These are phyloP conservation scores for Numida meleagris DNA, from an alignment of 2,113 vertebrate species.

Conservation along the genomic window DNA sequence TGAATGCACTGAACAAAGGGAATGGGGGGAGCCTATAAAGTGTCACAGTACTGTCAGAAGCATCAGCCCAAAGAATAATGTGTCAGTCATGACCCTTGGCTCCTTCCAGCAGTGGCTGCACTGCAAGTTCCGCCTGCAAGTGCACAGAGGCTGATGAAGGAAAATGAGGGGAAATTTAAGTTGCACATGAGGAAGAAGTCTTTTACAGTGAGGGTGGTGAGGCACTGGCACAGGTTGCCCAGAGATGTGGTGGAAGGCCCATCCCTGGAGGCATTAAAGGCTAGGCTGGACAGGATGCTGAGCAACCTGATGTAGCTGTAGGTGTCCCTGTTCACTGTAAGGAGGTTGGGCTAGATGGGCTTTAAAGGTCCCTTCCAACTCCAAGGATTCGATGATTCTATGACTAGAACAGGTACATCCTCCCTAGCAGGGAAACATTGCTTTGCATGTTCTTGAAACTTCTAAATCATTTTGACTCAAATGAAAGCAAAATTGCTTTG, in stretches of 20 bases:
- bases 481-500: neutral
- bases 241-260: too few species aligned
- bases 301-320: too few species aligned
- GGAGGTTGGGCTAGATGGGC: too few species aligned
- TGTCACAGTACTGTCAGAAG: neutral
- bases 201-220: too few species aligned
- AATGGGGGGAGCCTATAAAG: neutral
- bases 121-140: neutral
- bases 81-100: neutral
- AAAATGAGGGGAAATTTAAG: too few species aligned
- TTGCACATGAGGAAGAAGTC: too few species aligned
- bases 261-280: too few species aligned
- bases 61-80: neutral
- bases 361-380: too few species aligned
- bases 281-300: too few species aligned
- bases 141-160: neutral
- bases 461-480: neutral
- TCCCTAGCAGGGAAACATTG: neutral
- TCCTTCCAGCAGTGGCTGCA: neutral
- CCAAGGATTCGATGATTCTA: too few species aligned
- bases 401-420: neutral
- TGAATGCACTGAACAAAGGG: neutral
- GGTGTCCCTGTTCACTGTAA: too few species aligned
- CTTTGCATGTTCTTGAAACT: neutral
- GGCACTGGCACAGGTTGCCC: too few species aligned